Evolutionary conservation across 2,888 invertebrate genomes (phyloP).

Genomic region (Drosophila nr. fundita): DNA sequence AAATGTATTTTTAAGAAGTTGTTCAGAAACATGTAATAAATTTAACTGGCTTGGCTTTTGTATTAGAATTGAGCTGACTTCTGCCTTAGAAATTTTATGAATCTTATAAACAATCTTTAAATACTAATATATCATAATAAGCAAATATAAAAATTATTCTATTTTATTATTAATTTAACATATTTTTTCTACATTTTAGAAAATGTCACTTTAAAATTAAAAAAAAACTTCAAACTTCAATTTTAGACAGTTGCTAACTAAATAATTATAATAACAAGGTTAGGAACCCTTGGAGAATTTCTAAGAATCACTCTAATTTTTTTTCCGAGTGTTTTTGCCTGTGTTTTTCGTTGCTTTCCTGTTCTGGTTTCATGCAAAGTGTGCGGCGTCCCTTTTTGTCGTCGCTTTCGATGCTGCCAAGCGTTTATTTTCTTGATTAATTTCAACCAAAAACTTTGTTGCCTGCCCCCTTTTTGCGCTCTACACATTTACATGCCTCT

Average conservation of each 20-base stretch:
- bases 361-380: constrained; percentile 22
- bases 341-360: neutral
- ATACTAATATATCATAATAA: too few species aligned
- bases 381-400: constrained; percentile 45
- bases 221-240: neutral
- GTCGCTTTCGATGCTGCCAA: constrained; percentile 66
- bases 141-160: neutral
- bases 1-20: too few species aligned
- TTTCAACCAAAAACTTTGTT: constrained; percentile 75
- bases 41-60: too few species aligned
- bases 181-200: neutral
- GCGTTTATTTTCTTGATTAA: constrained; percentile 80
- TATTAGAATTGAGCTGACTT: too few species aligned
- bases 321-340: neutral
- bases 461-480: constrained; percentile 37
- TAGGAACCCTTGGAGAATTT: neutral
- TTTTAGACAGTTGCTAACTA: neutral
- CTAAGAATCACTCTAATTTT: fast-evolving
- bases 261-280: neutral
- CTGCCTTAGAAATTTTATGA: too few species aligned
- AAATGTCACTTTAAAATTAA: neutral
- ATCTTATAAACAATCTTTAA: too few species aligned
- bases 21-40: too few species aligned
- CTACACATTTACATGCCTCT: constrained; percentile 60
- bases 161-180: too few species aligned